These are phyloP conservation scores for Poliocrania exsul DNA, from an alignment of 2,797 vertebrate genomes.

Conservation along the genomic window DNA sequence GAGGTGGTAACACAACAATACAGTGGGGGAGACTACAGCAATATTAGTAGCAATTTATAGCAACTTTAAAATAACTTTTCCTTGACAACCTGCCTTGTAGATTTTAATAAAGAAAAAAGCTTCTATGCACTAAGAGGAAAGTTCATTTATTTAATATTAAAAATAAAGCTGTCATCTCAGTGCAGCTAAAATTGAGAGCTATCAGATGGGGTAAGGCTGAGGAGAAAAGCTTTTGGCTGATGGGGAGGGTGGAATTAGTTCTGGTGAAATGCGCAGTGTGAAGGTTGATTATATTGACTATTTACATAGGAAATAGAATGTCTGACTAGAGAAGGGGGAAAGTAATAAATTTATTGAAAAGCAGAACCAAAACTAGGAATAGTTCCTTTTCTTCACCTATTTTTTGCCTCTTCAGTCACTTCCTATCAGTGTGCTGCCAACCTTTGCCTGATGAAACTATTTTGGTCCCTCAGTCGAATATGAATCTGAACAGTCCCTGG, in stretches of 20 bases:
- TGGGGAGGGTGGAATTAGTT: background rate
- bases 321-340: background rate
- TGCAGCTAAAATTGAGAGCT: background rate
- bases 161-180: background rate
- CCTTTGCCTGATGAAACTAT: background rate
- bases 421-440: background rate
- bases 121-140: background rate
- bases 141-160: background rate
- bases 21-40: background rate
- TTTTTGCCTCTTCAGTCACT: conserved; percentile 7
- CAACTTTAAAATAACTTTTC: background rate
- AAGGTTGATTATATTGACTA: background rate
- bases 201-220: background rate
- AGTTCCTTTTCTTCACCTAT: conserved; percentile 10
- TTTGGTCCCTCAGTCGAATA: background rate
- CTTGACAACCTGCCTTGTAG: background rate
- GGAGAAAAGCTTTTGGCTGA: background rate
- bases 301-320: background rate
- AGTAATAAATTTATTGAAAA: background rate
- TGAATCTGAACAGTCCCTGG: background rate
- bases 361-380: background rate
- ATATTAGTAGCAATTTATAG: background rate
- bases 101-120: background rate
- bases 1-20: background rate
- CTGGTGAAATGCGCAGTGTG: background rate